Percentiles rank a stretch among this genome's conserved stretches.
Conservation (phyloP, 2,888 invertebrate species). For the Chrysomela aeneicollis region DNA sequence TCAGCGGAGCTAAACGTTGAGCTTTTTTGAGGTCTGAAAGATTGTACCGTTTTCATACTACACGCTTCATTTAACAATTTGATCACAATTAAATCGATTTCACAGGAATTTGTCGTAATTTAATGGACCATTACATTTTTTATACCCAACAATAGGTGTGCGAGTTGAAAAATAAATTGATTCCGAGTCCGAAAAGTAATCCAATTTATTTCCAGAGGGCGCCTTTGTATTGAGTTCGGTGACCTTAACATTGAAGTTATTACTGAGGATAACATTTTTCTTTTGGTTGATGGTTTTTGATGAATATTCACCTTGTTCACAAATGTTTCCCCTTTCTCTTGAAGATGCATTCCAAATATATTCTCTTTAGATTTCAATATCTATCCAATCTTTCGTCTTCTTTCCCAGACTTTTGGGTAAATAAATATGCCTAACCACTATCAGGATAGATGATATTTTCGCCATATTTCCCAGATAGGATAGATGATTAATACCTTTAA, state of each 20-base stretch:
- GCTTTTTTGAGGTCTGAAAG: slow-evolving; percentile 24
- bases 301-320: too few relatives aligned
- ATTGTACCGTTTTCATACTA: slow-evolving; percentile 37
- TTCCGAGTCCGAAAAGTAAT: background rate
- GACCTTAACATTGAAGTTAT: background rate
- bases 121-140: slow-evolving; percentile 35
- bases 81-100: slow-evolving; percentile 35
- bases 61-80: slow-evolving; percentile 35
- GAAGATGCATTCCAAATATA: too few relatives aligned
- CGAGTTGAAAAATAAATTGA: slow-evolving; percentile 28
- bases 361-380: too few relatives aligned
- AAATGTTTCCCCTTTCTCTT: too few relatives aligned
- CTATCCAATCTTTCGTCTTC: too few relatives aligned
- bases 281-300: background rate
- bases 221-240: background rate
- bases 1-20: background rate
- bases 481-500: too few relatives aligned
- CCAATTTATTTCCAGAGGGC: background rate
- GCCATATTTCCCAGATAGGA: too few relatives aligned
- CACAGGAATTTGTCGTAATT: slow-evolving; percentile 32
- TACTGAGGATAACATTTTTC: background rate
- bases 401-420: too few relatives aligned
- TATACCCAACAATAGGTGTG: slow-evolving; percentile 24
- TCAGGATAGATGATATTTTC: too few relatives aligned
- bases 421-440: too few relatives aligned